phyloP scores from a whole-genome alignment of 1,140 invertebrate species.

The Drosophila seguyi region DNA sequence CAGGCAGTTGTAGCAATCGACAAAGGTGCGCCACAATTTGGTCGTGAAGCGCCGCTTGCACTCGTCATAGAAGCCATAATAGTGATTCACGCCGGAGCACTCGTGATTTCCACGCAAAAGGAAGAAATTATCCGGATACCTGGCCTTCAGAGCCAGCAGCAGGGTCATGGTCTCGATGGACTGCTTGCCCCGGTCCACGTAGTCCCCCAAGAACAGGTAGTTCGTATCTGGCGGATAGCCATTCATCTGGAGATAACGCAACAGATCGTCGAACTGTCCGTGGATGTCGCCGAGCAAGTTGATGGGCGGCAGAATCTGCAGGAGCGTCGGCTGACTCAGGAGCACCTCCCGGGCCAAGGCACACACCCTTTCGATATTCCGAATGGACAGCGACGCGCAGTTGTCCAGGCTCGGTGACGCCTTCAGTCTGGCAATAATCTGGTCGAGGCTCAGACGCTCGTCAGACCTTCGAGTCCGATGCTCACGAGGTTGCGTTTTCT shows the following conservation, averaged over 20 bases:
- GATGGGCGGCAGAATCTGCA: constrained; percentile 97
- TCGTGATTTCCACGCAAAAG: constrained; percentile 93
- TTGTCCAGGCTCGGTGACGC: not conserved
- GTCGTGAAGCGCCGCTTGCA: constrained; percentile 98
- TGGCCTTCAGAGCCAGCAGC: constrained; percentile 97
- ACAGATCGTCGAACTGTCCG: constrained; percentile 98
- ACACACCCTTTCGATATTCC: constrained; percentile 97
- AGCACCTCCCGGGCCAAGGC: constrained; percentile 98
- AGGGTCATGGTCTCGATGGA: constrained; percentile 95
- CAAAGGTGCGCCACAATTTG: constrained; percentile 98
- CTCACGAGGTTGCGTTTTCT: not conserved
- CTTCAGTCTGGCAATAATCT: constrained; percentile 43
- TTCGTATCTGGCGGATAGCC: constrained; percentile 99
- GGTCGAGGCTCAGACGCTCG: constrained; percentile 26
- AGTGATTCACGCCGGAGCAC: constrained; percentile 94
- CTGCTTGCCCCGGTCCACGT: constrained; percentile 93
- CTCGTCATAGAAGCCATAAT: constrained; percentile 97
- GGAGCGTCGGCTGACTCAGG: constrained; percentile 97
- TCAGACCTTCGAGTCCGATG: not conserved
- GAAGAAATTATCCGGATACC: constrained; percentile 94
- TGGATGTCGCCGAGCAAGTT: constrained; percentile 99
- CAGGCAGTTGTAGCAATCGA: constrained; percentile 96
- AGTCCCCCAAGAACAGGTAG: constrained; percentile 97
- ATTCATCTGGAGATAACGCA: constrained; percentile 98
- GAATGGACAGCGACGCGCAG: constrained; percentile 93